Percentiles rank a stretch among this genome's conserved stretches.
Evolutionary conservation across 2,113 vertebrate species (phyloP).

Genomic region (Embiotoca jacksoni): DNA sequence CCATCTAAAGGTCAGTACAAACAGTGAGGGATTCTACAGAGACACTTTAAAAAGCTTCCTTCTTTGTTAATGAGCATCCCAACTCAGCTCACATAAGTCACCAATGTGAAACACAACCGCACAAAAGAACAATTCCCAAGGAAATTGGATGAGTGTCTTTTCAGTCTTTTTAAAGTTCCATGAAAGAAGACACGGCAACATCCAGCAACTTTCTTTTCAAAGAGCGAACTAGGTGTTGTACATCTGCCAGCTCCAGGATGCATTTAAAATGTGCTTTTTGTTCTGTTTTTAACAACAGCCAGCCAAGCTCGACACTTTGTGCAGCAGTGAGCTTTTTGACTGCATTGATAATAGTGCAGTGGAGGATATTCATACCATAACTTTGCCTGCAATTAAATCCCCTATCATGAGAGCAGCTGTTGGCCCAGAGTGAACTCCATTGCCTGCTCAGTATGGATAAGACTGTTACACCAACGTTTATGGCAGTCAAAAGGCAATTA

Average conservation of each 20-base stretch:
- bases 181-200: conserved; percentile 32
- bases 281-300: conserved; percentile 71
- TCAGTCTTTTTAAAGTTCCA: conserved; percentile 48
- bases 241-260: conserved; percentile 60
- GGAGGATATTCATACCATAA: conserved; percentile 71
- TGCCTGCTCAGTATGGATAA: conserved; percentile 74
- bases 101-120: conserved; percentile 24
- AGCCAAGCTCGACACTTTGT: conserved; percentile 56
- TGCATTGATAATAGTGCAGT: conserved; percentile 70
- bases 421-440: conserved; percentile 70
- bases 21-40: conserved; percentile 25
- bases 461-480: conserved; percentile 66
- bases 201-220: conserved; percentile 55
- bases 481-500: conserved; percentile 75
- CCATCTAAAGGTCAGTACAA: conserved; percentile 31
- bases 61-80: conserved; percentile 59
- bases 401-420: conserved; percentile 75
- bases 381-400: conserved; percentile 79
- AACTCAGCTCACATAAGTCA: conserved; percentile 55
- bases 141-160: conserved; percentile 41
- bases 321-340: conserved; percentile 63
- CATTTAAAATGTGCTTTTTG: conserved; percentile 62
- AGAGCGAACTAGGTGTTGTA: conserved; percentile 55
- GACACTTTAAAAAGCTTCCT: conserved; percentile 38
- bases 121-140: conserved; percentile 44